phyloP scores from a whole-genome alignment of 2,888 invertebrate genomes.

The Rhaphigaster nebulosa region DNA sequence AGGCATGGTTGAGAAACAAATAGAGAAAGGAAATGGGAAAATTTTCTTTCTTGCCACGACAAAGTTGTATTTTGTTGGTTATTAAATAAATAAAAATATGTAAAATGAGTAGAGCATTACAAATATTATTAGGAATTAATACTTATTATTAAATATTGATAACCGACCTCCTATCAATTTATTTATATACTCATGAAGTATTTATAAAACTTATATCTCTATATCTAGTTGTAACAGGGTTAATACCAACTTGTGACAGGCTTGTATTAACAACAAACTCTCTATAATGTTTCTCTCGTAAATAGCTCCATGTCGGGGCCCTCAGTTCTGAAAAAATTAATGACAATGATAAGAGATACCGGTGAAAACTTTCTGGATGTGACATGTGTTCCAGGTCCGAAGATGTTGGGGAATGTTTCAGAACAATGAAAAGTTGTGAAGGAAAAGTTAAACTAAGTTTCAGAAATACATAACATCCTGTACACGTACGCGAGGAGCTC shows the following conservation, averaged over 20 bases:
- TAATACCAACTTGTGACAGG: background rate
- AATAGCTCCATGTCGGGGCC: background rate
- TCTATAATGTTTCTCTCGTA: background rate
- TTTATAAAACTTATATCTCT: background rate
- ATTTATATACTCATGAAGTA: background rate
- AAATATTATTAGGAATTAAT: background rate
- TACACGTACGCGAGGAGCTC: conserved; percentile 25
- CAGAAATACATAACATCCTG: conserved; percentile 36
- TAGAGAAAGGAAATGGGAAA: no score
- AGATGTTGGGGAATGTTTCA: conserved; percentile 43
- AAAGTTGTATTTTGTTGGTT: no score
- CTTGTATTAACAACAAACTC: background rate
- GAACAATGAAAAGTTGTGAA: conserved; percentile 12
- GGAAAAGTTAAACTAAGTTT: conserved; percentile 16
- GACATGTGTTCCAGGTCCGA: conserved; percentile 40
- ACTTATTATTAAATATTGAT: background rate
- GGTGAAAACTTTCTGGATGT: conserved; percentile 22
- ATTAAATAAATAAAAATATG: no score
- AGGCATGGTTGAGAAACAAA: no score
- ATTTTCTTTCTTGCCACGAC: no score
- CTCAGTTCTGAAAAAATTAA: background rate
- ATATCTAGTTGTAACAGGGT: background rate
- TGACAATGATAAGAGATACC: conserved; percentile 20
- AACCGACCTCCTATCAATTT: background rate
- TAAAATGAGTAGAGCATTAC: background rate